Evolutionary conservation across 1,140 invertebrate species (phyloP), one percentile per base, ranked within the genome.

Genomic region (Zaprionus ghesquierei): DNA sequence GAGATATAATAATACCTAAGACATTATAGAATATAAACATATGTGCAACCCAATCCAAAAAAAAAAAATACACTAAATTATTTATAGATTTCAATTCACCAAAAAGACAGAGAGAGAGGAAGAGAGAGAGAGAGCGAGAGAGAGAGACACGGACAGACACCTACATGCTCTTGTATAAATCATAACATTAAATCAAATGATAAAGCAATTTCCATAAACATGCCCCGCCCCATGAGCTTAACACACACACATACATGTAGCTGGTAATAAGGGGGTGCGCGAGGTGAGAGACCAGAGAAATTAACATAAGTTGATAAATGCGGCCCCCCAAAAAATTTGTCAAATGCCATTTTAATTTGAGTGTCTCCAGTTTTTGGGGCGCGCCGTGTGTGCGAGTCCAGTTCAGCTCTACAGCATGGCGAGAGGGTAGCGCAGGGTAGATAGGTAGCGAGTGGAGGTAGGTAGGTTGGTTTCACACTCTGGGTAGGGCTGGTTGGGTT

Each of bases 261-360:
- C 12, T 5, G 8, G 20, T 20, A 33, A 54, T 31, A 55, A 35
- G 29, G 27, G 25, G 8, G 3, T n/a, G 23, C 12, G 33, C 2
- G 15, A 13, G 41, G 44, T 22, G 59, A 25, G 38, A 55, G 51
- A 41, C 2, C 70, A 68, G 41, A 65, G 62, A 85, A 81, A 64
- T 81, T 69, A 86, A 75, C 69, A 86, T 75, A 68, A 80, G 54
- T 69, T 86, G 81, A 85, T 86, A 81, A 81, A 85, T 81, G 69
- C 64, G 74, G 69, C 64, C 65, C 23, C 53, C 77, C 49, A 18
- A 73, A 69, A 86, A 86, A 82, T 86, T 81, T 81, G 82, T 87
- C 79, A 86, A 81, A 87, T 87, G 71, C 68, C 63, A 62, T 79
- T 87, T 87, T 86, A 86, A 85, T 81, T 85, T 69, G 56, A 73